These are phyloP conservation scores for Pampusana beccarii DNA, from an alignment of 2,113 vertebrate species.

Conservation along the genomic window DNA sequence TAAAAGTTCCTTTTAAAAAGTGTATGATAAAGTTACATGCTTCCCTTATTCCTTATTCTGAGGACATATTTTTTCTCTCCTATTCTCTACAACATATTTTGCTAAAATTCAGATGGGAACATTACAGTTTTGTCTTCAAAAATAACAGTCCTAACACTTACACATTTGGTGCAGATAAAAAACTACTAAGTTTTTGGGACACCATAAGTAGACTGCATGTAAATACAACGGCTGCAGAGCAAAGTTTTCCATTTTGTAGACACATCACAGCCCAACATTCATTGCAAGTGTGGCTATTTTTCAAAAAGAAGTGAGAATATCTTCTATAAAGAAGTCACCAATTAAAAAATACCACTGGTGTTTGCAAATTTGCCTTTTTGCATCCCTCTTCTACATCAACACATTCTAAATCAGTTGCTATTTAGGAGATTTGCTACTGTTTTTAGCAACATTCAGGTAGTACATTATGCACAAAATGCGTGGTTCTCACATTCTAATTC, in stretches of 20 bases:
- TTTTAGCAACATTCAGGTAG: not conserved
- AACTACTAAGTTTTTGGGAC: not conserved
- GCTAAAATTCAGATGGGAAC: not conserved
- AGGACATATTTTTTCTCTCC: not conserved
- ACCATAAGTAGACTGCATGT: not conserved
- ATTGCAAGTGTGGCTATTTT: not conserved
- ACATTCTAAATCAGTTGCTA: not conserved
- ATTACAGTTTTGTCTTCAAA: conserved; percentile 10
- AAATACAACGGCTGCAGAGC: conserved; percentile 7
- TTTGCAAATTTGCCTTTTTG: not conserved
- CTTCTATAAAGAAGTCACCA: not conserved
- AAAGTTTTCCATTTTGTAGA: not conserved
- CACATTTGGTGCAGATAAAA: not conserved
- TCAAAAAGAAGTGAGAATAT: not conserved
- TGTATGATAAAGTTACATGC: not conserved
- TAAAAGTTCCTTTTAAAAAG: not conserved
- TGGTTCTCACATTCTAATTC: not conserved
- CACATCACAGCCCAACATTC: not conserved
- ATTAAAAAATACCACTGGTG: not conserved
- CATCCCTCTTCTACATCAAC: not conserved
- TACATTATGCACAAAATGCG: not conserved
- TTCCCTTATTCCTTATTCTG: not conserved
- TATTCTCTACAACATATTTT: not conserved
- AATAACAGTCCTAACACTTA: not conserved
- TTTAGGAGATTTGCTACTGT: not conserved